Base-by-base conservation (phyloP, 2,797 vertebrate species). In the Helarctos malayanus region DNA sequence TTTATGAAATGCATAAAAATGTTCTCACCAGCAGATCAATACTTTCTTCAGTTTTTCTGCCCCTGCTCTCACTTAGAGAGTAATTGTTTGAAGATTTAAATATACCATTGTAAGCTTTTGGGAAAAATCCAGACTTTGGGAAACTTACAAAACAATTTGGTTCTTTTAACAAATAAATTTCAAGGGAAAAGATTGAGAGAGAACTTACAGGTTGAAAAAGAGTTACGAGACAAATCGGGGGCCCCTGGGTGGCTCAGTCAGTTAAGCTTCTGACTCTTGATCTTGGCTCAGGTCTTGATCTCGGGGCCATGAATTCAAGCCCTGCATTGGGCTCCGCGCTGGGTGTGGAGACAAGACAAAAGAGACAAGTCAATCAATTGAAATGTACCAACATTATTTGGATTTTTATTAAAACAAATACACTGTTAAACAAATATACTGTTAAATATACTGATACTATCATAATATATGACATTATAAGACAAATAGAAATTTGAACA, bases 401-500 rank as follows among this genome's bases (percentile, higher is more conserved):
- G 25, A 87, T 83, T 35, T 3, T 52, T 88, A 82, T 57, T 75
- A 52, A 89, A 95, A 92, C 16, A 94, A 87, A 69, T 63, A 65
- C 35, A 52, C 21, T 54, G 14, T 83, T 57, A 88, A 81, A 57
- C 16, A 94, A 87, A 69, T 63, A 65, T 41, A 52, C 21, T 54
- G 14, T 83, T 57, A 88, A 81, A 57, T 68, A 35, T n/a, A 19
- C 8, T 68, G 65, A 18, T 10, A 19, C 32, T 35, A 14, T 69
- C 18, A 45, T 27, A 23, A 80, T 65, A 29, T 54, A 61, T 68
- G 56, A 49, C 14, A 63, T 78, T 87, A 59, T 49, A 15, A 83
- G 81, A 65, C 35, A 78, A 59, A 68, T 92, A 84, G 49, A 89
- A 82, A 82, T 73, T 65, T 92, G 65, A 94, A 92, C 54, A 92